A percentile compares a stretch with the other conserved stretches of the same genome.
These are phyloP conservation scores for Trachelipus rathkii DNA, from an alignment of 1,140 invertebrate species.

Conservation along the genomic window DNA sequence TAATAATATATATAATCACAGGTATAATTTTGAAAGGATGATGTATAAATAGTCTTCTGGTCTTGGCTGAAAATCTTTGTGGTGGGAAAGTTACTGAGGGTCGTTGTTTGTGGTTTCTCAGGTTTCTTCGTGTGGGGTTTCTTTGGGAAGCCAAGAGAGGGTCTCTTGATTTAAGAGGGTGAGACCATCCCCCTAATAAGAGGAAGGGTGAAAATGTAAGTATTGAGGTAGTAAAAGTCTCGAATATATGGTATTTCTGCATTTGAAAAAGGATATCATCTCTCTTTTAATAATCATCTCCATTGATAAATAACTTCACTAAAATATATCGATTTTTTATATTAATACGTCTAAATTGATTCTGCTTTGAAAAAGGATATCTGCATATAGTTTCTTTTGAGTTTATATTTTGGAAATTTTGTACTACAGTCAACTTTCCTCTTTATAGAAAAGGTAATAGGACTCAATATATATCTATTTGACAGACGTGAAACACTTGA, in stretches of 20 bases:
- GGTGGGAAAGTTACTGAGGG: too few species aligned
- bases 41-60: too few species aligned
- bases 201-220: neutral
- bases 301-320: too few species aligned
- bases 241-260: neutral
- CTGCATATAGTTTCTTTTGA: neutral
- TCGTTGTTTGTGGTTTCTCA: too few species aligned
- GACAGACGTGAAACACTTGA: conserved; percentile 57
- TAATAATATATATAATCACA: too few species aligned
- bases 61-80: too few species aligned
- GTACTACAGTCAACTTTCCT: conserved; percentile 50
- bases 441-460: conserved; percentile 25
- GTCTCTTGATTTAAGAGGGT: conserved; percentile 1
- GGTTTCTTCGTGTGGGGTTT: too few species aligned
- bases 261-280: neutral
- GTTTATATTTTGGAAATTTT: neutral
- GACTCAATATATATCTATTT: conserved; percentile 53
- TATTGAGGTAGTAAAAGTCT: neutral
- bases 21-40: too few species aligned
- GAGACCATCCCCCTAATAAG: neutral
- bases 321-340: too few species aligned
- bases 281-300: too few species aligned
- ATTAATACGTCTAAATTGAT: too few species aligned
- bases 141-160: neutral
- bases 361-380: neutral